These are phyloP conservation scores for Zaprionus inermis DNA, from an alignment of 1,140 invertebrate species.

Conservation along the genomic window DNA sequence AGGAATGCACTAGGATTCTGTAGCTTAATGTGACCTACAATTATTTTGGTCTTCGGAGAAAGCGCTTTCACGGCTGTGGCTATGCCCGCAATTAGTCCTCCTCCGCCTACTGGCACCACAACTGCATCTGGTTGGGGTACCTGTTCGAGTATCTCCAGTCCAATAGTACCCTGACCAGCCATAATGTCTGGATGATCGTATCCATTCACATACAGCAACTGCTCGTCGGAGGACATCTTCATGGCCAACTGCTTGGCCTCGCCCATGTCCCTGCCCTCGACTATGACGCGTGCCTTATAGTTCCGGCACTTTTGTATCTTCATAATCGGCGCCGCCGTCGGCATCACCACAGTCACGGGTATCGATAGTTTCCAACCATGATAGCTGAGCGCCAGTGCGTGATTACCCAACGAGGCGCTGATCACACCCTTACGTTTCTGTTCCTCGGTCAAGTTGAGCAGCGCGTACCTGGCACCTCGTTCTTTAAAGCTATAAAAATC, in stretches of 20 bases:
- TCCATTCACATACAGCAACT: slow-evolving; percentile 90
- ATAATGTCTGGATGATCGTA: slow-evolving; percentile 97
- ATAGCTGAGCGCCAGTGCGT: slow-evolving; percentile 94
- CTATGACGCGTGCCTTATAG: slow-evolving; percentile 93
- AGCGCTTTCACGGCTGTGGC: slow-evolving; percentile 94
- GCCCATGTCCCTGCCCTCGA: slow-evolving; percentile 93
- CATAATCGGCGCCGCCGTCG: slow-evolving; percentile 95
- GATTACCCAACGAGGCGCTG: slow-evolving; percentile 96
- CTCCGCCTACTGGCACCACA: slow-evolving; percentile 94
- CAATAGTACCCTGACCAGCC: slow-evolving; percentile 96
- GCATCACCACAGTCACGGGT: slow-evolving; percentile 97
- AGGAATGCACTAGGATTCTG: neutral
- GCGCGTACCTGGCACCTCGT: slow-evolving; percentile 93
- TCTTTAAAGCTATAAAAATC: slow-evolving; percentile 93
- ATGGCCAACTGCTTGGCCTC: slow-evolving; percentile 93
- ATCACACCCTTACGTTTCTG: slow-evolving; percentile 92
- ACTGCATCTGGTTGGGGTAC: slow-evolving; percentile 90
- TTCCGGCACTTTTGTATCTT: slow-evolving; percentile 94
- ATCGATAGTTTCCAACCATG: slow-evolving; percentile 93
- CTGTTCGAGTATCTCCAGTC: slow-evolving; percentile 95
- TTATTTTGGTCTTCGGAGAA: slow-evolving; percentile 90
- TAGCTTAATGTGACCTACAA: slow-evolving; percentile 85
- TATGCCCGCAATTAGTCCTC: slow-evolving; percentile 94
- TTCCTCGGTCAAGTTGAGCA: slow-evolving; percentile 90
- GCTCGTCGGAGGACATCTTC: slow-evolving; percentile 88